These are phyloP conservation scores for Asteroscopus sphinx DNA, from an alignment of 2,888 invertebrate species.

Conservation along the genomic window DNA sequence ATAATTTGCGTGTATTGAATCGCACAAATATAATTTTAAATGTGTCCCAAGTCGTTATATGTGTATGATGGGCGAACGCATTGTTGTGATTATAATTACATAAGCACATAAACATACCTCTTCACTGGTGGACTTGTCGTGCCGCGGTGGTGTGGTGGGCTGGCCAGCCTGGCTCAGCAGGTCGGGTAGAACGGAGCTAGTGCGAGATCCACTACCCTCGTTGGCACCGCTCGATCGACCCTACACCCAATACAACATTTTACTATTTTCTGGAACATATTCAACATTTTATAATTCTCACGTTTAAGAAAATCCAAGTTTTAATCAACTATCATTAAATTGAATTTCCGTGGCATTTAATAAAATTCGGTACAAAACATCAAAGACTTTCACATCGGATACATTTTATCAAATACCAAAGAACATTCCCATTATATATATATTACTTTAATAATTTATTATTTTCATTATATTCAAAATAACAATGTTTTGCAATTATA, in stretches of 20 bases:
- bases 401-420: conserved; percentile 31
- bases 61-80: conserved; percentile 11
- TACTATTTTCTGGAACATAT: conserved; percentile 29
- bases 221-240: conserved; percentile 84
- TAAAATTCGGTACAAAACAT: conserved; percentile 3
- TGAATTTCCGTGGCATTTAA: conserved; percentile 31
- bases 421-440: conserved; percentile 6
- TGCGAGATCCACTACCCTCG: conserved; percentile 93
- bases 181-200: conserved; percentile 98
- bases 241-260: conserved; percentile 64
- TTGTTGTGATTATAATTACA: conserved; percentile 3
- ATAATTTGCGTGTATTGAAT: conserved; percentile 20
- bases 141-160: conserved; percentile 96
- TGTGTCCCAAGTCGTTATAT: conserved; percentile 20
- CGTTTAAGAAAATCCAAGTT: conserved; percentile 8
- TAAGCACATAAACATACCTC: conserved; percentile 92
- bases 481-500: conserved; percentile 38
- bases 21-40: conserved; percentile 12
- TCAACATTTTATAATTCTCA: not conserved
- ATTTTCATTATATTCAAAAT: conserved; percentile 21
- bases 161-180: conserved; percentile 96
- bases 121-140: conserved; percentile 98
- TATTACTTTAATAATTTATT: conserved; percentile 3
- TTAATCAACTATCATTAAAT: conserved; percentile 11
- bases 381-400: not conserved